These are phyloP conservation scores for Podotricha telesiphe DNA, from an alignment of 2,888 invertebrate species.

Conservation along the genomic window DNA sequence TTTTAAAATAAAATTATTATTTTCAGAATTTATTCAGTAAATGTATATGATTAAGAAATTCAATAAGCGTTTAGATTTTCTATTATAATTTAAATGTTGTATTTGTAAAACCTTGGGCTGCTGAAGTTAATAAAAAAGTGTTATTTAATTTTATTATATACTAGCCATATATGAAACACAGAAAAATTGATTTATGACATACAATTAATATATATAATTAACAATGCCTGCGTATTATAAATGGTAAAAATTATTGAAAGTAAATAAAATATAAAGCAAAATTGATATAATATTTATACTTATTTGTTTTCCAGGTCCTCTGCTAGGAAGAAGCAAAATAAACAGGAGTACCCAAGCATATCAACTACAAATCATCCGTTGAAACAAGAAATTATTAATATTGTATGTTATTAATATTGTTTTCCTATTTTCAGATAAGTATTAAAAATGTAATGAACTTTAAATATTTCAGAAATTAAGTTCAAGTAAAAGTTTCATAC, in stretches of 20 bases:
- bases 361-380: conserved; percentile 72
- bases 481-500: conserved; percentile 63
- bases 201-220: background rate
- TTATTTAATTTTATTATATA: too few relatives aligned
- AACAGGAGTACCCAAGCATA: conserved; percentile 58
- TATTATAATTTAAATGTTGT: too few relatives aligned
- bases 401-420: conserved; percentile 54
- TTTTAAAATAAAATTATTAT: too few relatives aligned
- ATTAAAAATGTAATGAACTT: background rate
- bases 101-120: too few relatives aligned
- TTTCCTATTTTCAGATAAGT: background rate
- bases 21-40: too few relatives aligned
- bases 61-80: too few relatives aligned
- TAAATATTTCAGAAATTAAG: conserved; percentile 60
- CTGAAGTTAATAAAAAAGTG: too few relatives aligned
- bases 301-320: conserved; percentile 35
- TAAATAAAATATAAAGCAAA: background rate
- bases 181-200: background rate
- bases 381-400: conserved; percentile 57
- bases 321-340: conserved; percentile 47
- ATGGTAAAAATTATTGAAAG: conserved; percentile 52
- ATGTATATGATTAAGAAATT: too few relatives aligned
- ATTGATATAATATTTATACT: background rate
- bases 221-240: conserved; percentile 61
- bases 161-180: background rate